These are phyloP conservation scores for Thymelicus sylvestris DNA, from an alignment of 2,888 invertebrate species.

Conservation along the genomic window DNA sequence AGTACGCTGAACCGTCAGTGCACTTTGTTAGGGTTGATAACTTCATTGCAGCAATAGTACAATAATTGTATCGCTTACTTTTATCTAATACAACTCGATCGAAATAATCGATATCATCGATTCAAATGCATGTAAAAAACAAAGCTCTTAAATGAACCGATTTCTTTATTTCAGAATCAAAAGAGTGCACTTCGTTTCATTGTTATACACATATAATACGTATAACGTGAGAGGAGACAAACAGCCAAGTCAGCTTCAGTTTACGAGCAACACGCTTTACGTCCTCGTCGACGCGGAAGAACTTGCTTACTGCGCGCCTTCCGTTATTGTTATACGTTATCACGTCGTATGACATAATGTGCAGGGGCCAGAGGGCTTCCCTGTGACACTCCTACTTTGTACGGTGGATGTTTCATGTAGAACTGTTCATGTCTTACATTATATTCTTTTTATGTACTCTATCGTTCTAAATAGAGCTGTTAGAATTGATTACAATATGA, in stretches of 20 bases:
- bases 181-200: neutral
- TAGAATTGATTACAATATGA: no score
- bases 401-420: neutral
- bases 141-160: no score
- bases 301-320: constrained; percentile 41
- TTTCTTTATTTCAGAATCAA: neutral
- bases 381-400: constrained; percentile 16
- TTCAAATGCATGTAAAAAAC: no score
- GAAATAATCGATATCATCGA: no score
- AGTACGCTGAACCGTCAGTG: no score
- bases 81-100: no score
- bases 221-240: neutral
- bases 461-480: no score
- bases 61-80: no score
- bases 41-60: no score
- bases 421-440: neutral
- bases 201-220: neutral
- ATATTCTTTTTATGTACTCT: neutral
- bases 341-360: constrained; percentile 30
- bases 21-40: no score
- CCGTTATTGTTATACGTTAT: constrained; percentile 40
- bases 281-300: constrained; percentile 10
- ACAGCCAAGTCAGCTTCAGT: constrained; percentile 20
- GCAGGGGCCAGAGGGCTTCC: constrained; percentile 11
- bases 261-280: constrained; percentile 31